phyloP scores from a whole-genome alignment of 1,140 invertebrate genomes.

The Diorhabda elongata region DNA sequence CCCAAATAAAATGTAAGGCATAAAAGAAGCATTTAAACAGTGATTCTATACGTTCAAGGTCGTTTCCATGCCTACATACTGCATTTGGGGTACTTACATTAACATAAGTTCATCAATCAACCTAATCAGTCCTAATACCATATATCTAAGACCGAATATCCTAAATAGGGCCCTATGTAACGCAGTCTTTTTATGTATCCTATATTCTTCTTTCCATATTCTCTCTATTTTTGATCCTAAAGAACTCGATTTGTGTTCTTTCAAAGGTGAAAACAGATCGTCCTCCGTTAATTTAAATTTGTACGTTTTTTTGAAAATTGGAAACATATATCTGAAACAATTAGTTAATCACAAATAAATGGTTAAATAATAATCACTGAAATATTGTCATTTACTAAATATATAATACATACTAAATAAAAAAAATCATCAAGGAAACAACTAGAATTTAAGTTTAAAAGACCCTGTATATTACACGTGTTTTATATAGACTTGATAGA shows the following conservation, averaged over 20 bases:
- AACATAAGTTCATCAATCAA: slow-evolving; percentile 44
- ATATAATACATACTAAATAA: too few species aligned
- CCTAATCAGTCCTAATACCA: slow-evolving; percentile 44
- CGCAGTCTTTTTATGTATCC: slow-evolving; percentile 42
- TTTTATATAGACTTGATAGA: too few species aligned
- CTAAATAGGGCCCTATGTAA: slow-evolving; percentile 43
- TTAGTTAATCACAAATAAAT: not conserved
- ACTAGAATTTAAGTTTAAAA: too few species aligned
- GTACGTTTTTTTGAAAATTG: slow-evolving; percentile 51
- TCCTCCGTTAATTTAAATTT: slow-evolving; percentile 54
- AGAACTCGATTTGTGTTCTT: slow-evolving; percentile 53
- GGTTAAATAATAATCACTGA: too few species aligned
- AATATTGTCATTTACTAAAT: too few species aligned
- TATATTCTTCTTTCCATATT: slow-evolving; percentile 50
- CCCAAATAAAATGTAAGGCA: too few species aligned
- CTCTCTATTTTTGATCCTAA: slow-evolving; percentile 55
- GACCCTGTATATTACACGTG: too few species aligned
- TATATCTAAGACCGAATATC: slow-evolving; percentile 46
- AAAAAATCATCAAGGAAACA: too few species aligned
- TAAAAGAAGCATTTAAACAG: too few species aligned
- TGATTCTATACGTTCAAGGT: too few species aligned
- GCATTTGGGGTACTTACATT: slow-evolving; percentile 40
- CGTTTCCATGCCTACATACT: too few species aligned
- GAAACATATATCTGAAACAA: slow-evolving; percentile 50
- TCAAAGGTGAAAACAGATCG: slow-evolving; percentile 56